A percentile compares a stretch with the other conserved stretches of the same genome.
These are phyloP conservation scores for Agapornis roseicollis DNA, from an alignment of 2,113 vertebrate species.

Conservation along the genomic window DNA sequence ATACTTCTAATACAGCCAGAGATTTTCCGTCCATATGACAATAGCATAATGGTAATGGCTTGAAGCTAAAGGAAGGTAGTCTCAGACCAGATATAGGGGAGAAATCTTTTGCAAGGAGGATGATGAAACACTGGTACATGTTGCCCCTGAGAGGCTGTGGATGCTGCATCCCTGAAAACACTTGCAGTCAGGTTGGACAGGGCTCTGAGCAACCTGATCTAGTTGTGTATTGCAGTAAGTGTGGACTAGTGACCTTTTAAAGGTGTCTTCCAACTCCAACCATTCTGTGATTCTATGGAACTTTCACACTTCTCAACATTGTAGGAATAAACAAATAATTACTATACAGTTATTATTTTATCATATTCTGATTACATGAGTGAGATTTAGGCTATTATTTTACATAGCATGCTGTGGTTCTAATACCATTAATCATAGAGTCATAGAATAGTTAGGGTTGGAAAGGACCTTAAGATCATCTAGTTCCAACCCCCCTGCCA, in stretches of 20 bases:
- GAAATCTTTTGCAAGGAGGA: accelerated
- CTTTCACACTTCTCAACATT: not conserved
- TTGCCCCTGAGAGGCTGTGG: accelerated
- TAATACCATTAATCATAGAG: not conserved
- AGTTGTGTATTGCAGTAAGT: not conserved
- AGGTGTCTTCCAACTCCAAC: not conserved
- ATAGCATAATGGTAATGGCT: not conserved
- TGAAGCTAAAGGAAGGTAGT: not conserved
- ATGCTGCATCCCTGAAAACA: not conserved
- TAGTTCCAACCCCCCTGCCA: not conserved
- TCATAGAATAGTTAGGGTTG: not conserved
- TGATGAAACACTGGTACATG: not conserved
- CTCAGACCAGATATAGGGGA: not conserved
- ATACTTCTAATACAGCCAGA: not conserved
- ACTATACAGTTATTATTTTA: not conserved
- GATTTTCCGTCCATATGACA: not conserved
- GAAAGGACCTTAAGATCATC: not conserved
- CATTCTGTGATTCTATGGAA: not conserved
- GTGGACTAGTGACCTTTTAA: not conserved
- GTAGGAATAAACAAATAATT: not conserved
- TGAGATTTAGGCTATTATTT: not conserved
- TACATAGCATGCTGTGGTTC: not conserved
- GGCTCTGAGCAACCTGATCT: not conserved
- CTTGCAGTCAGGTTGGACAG: not conserved
- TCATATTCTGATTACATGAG: not conserved